Conservation (phyloP, 2,888 invertebrate genomes). For the Dromius quadrimaculatus region DNA sequence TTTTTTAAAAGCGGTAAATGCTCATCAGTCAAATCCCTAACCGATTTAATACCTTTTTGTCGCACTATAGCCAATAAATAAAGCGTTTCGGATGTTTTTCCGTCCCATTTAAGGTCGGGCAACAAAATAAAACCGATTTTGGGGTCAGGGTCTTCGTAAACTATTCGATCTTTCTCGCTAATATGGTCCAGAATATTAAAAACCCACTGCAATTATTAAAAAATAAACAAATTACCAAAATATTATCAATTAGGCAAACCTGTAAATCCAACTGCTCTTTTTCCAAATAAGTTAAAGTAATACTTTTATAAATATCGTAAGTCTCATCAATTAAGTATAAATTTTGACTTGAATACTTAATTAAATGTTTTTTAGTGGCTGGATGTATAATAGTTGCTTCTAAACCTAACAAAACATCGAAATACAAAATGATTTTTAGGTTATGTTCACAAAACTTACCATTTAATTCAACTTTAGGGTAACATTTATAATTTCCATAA, state of each 20-base stretch:
- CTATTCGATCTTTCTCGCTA: constrained; percentile 88
- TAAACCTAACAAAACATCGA: constrained; percentile 71
- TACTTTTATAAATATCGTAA: constrained; percentile 79
- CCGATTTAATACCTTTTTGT: constrained; percentile 79
- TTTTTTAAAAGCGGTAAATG: constrained; percentile 88
- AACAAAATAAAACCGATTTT: constrained; percentile 87
- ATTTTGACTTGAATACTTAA: constrained; percentile 84
- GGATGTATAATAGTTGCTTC: constrained; percentile 94
- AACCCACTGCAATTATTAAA: constrained; percentile 84
- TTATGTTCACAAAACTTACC: constrained; percentile 68
- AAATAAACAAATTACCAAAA: constrained; percentile 28
- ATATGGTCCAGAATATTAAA: constrained; percentile 95
- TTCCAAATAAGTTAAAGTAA: constrained; percentile 83
- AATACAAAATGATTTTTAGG: constrained; percentile 18
- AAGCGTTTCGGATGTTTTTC: constrained; percentile 78
- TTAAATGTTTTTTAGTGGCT: constrained; percentile 91
- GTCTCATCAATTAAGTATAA: constrained; percentile 87
- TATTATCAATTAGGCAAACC: constrained; percentile 66
- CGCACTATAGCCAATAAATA: constrained; percentile 87
- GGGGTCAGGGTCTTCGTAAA: constrained; percentile 84
- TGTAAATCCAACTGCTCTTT: constrained; percentile 82
- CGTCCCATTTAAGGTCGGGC: constrained; percentile 98
- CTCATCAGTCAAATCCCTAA: constrained; percentile 83
- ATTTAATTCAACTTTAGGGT: constrained; percentile 67
- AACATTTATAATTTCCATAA: constrained; percentile 85